These are phyloP conservation scores for Vombatus ursinus DNA, from an alignment of 2,113 vertebrate genomes.

Conservation along the genomic window DNA sequence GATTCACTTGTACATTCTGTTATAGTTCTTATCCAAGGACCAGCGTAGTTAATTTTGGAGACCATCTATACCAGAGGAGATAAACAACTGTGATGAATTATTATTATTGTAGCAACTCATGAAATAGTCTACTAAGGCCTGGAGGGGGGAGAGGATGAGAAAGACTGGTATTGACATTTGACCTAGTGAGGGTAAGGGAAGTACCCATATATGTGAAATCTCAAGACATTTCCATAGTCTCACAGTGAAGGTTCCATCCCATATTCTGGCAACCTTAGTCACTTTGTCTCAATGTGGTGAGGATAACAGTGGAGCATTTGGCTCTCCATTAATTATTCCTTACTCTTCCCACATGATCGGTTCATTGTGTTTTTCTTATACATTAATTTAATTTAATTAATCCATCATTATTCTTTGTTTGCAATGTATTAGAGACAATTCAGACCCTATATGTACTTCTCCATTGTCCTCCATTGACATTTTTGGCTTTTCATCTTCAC, in stretches of 20 bases:
- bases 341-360: neutral
- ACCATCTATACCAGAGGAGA: no score
- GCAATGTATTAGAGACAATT: neutral
- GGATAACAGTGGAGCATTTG: neutral
- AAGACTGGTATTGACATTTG: no score
- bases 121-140: no score
- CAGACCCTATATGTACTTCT: neutral
- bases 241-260: neutral
- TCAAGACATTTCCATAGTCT: neutral
- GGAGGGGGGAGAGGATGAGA: no score
- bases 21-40: no score
- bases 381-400: neutral
- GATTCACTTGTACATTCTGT: no score
- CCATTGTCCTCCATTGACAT: neutral
- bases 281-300: neutral
- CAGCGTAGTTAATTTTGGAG: no score
- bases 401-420: neutral
- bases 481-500: no score
- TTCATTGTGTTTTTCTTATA: neutral
- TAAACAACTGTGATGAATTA: no score
- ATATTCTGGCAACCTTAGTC: no score
- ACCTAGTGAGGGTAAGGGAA: no score
- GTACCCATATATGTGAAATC: neutral
- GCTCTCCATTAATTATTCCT: neutral
- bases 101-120: no score